Conservation (phyloP, 2,113 vertebrate genomes). For the Boulengeromyrus knoepffleri region DNA sequence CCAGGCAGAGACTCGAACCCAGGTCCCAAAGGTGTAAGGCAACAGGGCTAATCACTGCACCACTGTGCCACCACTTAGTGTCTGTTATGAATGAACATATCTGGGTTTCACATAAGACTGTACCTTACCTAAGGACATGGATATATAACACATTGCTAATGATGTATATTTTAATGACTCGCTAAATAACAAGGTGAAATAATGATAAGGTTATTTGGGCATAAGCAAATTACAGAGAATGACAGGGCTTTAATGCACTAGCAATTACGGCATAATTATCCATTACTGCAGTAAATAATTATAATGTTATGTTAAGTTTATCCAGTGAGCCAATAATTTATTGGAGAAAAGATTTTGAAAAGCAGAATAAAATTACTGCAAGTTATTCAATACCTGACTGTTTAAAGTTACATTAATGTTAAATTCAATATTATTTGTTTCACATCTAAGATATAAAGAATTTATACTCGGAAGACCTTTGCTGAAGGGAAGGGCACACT, state of each 20-base stretch:
- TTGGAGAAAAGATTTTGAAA: neutral
- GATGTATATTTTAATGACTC: neutral
- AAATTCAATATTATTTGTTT: neutral
- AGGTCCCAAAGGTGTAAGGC: no score
- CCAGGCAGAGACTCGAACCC: no score
- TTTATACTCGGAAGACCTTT: neutral
- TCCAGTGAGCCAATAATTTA: neutral
- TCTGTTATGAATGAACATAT: neutral
- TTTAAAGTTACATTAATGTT: neutral
- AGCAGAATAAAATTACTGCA: neutral
- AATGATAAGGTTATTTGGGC: neutral
- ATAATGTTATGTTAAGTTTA: slow-evolving; percentile 1
- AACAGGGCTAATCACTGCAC: no score
- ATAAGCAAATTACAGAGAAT: slow-evolving; percentile 15
- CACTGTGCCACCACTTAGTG: neutral
- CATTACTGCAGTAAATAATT: neutral
- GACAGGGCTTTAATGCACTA: slow-evolving; percentile 2
- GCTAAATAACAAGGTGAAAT: slow-evolving; percentile 6
- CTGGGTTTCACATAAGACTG: neutral
- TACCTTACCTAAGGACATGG: neutral
- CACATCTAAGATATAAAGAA: neutral
- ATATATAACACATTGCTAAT: neutral
- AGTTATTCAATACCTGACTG: neutral
- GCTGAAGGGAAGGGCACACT: neutral
- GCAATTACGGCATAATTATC: slow-evolving; percentile 10